Base-by-base conservation (phyloP, 2,113 vertebrate species). In the Salvelinus alpinus region DNA sequence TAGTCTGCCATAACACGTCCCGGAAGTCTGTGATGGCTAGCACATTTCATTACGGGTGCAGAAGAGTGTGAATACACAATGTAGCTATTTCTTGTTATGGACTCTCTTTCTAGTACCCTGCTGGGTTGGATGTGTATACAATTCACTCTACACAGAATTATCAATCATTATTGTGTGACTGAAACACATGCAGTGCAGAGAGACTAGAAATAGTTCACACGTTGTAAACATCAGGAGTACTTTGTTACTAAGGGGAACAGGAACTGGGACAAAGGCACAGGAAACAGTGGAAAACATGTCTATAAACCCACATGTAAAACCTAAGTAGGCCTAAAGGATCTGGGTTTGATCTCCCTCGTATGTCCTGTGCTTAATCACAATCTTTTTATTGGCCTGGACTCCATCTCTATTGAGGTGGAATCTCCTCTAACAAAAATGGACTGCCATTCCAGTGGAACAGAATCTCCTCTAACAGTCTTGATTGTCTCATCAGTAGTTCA, bases 401-500 rank as follows among this genome's bases (percentile, higher is more conserved):
- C 2, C 12, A 16, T 22, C 25, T 14, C 24, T 13, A 75, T 27
- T 38, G 20, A 62, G n/a, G 9, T 22, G 27, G 11, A 60, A 24
- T 69, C 31, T 59, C 34, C 13, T 20, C 68, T 51, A 31, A 20
- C 11, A 71, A 47, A 44, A 44, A 44, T 44, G 38, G 38, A 44
- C 51, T 20, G 7, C 11, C 14, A n/a, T 16, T n/a, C 24, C 34
- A 75, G 25, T 34, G 18, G 22, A 14, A n/a, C 62, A 66, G 27
- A 60, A 24, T 69, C 29, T 57, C 34, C 12, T 18, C 67, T 29
- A 31, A 20, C 5, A 71, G 70, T 20, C 59, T 66, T 25, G 44
- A 72, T 66, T 72, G 25, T 70, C 69, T 77, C 66, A 70, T 79
- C 71, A 64, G 48, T 48, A 69, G 64, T 70, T 73, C 51, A 29